Evolutionary conservation across 2,113 vertebrate species (phyloP), one percentile per base, ranked within the genome.

Genomic region (Saguinus imperator): DNA sequence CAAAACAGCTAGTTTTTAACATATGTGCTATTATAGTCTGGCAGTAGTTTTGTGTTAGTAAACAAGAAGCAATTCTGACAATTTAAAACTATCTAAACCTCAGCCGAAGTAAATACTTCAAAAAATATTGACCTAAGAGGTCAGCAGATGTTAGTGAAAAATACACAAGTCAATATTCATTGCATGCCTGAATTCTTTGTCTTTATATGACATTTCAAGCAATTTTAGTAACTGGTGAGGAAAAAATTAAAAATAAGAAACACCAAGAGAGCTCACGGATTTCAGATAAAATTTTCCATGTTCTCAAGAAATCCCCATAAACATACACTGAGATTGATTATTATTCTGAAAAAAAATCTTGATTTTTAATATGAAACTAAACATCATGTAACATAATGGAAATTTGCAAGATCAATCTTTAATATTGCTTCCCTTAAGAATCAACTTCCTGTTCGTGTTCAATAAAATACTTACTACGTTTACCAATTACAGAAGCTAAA

Each of bases 81-180:
- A 97, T 97, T 98, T 98, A 97, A 98, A 98, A 97, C 94, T 97
- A 98, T 97, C 91, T 98, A 98, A 97, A 98, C 98, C 95, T 98
- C 98, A 98, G 98, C 96, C 97, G 98, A 98, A 98, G 98, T 98
- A 98, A 98, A 98, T 97, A 97, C 95, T 98, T 98, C 97, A 98
- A 98, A 98, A 98, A 95, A 81, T 98, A 98, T 98, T 98, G 98
- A 98, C 98, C 97, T 97, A 96, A 97, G 97, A 98, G 98, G 97
- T 97, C 98, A 98, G 98, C 98, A 98, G 98, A 98, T 96, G 96
- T 98, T 98, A 98, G 98, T 98, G 97, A 98, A 98, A 98, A 98
- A 64, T 75, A 68, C 77, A 97, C 29, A 96, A 97, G 96, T 98
- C 98, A 98, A 98, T 98, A 98, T 95, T 95, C 75, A 97, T 93